Percentiles rank a stretch among this genome's conserved stretches.
These are phyloP conservation scores for Noctilio leporinus DNA, from an alignment of 2,113 vertebrate species.

Conservation along the genomic window DNA sequence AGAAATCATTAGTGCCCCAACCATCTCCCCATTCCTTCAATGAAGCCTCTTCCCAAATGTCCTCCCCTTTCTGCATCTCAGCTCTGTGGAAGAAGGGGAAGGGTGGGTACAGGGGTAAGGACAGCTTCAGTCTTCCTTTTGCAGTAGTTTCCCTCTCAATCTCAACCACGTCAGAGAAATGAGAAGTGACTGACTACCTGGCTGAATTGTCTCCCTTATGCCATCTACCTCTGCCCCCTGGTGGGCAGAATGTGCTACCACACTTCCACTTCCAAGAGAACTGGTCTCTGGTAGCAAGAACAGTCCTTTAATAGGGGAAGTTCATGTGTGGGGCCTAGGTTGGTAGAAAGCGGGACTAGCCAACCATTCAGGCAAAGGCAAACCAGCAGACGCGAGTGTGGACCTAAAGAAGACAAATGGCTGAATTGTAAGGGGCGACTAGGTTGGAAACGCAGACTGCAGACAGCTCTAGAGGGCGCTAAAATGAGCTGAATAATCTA, in stretches of 20 bases:
- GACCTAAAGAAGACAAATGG: not conserved
- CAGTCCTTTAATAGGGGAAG: not conserved
- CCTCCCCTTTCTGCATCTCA: not conserved
- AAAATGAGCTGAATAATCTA: not conserved
- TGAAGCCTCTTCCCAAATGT: not conserved
- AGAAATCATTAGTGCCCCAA: not conserved
- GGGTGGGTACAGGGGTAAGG: not conserved
- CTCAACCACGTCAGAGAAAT: not conserved
- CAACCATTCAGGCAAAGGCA: not conserved
- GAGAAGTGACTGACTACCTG: not conserved
- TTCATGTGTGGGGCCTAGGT: not conserved
- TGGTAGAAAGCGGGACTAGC: not conserved
- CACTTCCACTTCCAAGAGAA: not conserved
- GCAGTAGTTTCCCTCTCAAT: not conserved
- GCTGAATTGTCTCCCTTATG: not conserved
- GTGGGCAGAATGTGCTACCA: constrained; percentile 17
- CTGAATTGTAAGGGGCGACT: not conserved
- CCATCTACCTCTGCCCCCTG: not conserved
- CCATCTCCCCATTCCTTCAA: not conserved
- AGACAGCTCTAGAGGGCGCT: not conserved
- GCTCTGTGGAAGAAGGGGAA: not conserved
- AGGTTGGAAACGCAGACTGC: not conserved
- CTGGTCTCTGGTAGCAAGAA: not conserved
- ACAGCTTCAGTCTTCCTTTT: not conserved
- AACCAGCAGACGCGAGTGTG: not conserved